Evolutionary conservation across 2,888 invertebrate genomes (phyloP).

Genomic region (Myathropa florea): DNA sequence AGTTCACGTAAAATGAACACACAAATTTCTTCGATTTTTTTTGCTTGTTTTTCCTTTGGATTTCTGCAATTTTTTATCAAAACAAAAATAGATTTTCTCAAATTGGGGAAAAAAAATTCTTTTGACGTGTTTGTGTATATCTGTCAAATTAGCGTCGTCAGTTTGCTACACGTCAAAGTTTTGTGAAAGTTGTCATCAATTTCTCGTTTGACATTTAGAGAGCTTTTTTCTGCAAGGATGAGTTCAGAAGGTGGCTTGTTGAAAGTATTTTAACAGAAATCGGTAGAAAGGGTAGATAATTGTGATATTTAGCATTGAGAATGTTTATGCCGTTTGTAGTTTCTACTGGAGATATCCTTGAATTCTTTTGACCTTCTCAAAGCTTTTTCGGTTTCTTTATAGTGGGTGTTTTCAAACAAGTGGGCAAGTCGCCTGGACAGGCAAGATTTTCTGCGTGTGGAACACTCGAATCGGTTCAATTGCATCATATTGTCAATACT

Average conservation of each 20-base stretch:
- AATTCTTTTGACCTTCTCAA: no score
- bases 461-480: no score
- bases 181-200: constrained; percentile 3
- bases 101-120: constrained; percentile 1
- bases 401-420: no score
- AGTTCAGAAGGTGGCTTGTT: background rate
- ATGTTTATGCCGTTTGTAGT: no score
- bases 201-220: background rate
- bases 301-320: no score
- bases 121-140: constrained; percentile 55
- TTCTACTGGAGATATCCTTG: no score
- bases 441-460: no score
- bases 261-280: background rate
- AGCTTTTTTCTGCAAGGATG: background rate
- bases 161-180: constrained; percentile 42
- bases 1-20: constrained; percentile 32
- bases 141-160: constrained; percentile 61
- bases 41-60: constrained; percentile 6
- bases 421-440: no score
- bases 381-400: no score
- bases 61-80: constrained; percentile 37
- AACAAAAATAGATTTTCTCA: constrained; percentile 66
- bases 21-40: constrained; percentile 45
- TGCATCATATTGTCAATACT: no score
- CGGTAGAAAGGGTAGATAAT: no score